Percentiles rank a stretch among this genome's conserved stretches.
phyloP scores from a whole-genome alignment of 1,140 invertebrate species.

The Tyrophagus putrescentiae region DNA sequence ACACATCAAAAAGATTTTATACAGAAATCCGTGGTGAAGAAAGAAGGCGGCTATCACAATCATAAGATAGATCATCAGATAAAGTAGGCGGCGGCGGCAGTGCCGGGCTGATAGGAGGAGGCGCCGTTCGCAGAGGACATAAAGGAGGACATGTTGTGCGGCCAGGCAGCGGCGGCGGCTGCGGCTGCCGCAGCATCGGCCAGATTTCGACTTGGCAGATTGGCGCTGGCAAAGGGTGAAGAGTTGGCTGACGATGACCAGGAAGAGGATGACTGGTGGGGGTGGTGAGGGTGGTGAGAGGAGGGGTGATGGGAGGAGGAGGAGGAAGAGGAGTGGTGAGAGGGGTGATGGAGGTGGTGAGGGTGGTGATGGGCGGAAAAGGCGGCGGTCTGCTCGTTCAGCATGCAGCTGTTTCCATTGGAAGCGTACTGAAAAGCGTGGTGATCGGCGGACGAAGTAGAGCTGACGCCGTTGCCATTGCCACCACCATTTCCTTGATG shows the following conservation, averaged over 20 bases:
- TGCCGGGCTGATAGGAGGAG: not conserved
- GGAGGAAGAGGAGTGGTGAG: not conserved
- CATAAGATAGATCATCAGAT: too few species aligned
- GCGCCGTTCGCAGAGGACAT: not conserved
- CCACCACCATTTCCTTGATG: conserved; percentile 1
- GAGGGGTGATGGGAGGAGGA: not conserved
- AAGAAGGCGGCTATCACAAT: too few species aligned
- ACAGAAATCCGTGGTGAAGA: too few species aligned
- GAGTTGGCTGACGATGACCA: conserved; percentile 8
- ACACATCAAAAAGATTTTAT: too few species aligned
- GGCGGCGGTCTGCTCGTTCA: not conserved
- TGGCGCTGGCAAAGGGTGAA: not conserved
- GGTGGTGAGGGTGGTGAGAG: too few species aligned
- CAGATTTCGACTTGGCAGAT: too few species aligned
- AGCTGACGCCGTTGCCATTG: too few species aligned
- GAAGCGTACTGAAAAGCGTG: not conserved
- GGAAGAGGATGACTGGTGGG: too few species aligned
- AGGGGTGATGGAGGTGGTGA: too few species aligned
- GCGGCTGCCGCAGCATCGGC: too few species aligned
- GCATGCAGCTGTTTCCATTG: not conserved
- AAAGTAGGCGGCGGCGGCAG: not conserved
- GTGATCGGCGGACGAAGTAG: not conserved
- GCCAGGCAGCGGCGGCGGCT: not conserved
- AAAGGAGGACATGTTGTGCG: not conserved
- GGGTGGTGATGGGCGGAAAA: too few species aligned